Conservation (phyloP, 2,113 vertebrate genomes). For the Misgurnus mizolepis region DNA sequence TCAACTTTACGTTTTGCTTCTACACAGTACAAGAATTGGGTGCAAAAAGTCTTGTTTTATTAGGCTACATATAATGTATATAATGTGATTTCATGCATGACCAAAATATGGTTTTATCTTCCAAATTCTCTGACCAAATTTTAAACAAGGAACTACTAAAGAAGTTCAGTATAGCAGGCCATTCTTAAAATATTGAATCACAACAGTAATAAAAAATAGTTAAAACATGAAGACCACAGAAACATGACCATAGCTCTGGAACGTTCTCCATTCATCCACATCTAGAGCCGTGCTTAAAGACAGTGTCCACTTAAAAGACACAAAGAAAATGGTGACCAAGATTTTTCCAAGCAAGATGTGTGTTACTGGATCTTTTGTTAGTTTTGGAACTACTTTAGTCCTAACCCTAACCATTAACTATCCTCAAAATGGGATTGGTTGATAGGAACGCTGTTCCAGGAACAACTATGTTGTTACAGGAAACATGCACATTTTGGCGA, state of each 20-base stretch:
- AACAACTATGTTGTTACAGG: constrained; percentile 14
- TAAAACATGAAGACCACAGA: neutral
- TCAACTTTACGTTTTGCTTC: constrained; percentile 65
- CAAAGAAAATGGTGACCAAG: too few species aligned
- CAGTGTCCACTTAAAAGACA: neutral
- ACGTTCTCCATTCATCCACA: neutral
- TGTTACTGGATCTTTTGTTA: constrained; percentile 2
- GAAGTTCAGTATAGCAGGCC: neutral
- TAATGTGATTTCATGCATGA: constrained; percentile 1
- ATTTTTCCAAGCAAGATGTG: neutral
- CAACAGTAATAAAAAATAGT: neutral
- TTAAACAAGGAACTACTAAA: neutral
- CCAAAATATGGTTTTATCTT: constrained; percentile 2
- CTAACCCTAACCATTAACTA: neutral
- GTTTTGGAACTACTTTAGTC: constrained; percentile 1
- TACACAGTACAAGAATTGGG: neutral
- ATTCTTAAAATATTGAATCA: neutral
- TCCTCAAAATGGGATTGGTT: neutral
- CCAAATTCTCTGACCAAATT: neutral
- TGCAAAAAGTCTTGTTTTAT: neutral
- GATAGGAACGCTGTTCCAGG: neutral
- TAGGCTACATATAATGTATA: neutral
- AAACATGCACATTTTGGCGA: neutral
- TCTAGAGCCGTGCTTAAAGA: constrained; percentile 6
- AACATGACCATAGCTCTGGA: neutral